Evolutionary conservation across 2,113 vertebrate species (phyloP).

Genomic region (Pseudorhombus dupliciocellatus): DNA sequence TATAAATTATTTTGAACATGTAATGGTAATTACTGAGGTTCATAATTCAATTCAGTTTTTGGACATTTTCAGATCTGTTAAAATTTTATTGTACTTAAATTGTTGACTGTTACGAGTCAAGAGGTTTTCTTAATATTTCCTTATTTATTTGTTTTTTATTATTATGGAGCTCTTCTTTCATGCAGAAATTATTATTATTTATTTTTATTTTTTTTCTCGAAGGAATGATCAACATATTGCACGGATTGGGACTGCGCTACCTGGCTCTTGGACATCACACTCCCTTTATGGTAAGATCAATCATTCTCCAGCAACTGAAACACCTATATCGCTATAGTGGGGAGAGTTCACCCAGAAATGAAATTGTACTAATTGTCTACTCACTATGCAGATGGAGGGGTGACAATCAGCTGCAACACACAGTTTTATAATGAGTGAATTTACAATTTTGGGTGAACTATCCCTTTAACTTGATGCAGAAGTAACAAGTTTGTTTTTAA

Average conservation of each 20-base stretch:
- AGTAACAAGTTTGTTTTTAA: no score
- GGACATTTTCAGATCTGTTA: no score
- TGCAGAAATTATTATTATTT: not conserved
- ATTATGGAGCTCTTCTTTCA: not conserved
- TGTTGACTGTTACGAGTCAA: not conserved
- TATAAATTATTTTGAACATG: no score
- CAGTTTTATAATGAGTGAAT: no score
- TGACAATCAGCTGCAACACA: no score
- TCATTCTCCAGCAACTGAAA: not conserved
- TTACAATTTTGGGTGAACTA: no score
- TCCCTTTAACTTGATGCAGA: no score
- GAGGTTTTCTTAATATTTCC: not conserved
- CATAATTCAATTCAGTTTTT: no score
- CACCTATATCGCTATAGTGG: not conserved
- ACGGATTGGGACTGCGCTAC: constrained; percentile 93
- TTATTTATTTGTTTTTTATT: not conserved
- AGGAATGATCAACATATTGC: constrained; percentile 99
- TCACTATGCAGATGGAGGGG: no score
- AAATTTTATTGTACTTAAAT: no score
- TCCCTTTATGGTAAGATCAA: constrained; percentile 91
- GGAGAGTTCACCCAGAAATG: not conserved
- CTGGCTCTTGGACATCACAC: constrained; percentile 96
- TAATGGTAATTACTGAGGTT: no score
- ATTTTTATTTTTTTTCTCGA: not conserved
- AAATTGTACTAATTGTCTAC: no score